Percentiles rank a stretch among this genome's conserved stretches.
These are phyloP conservation scores for Caracal caracal DNA, from an alignment of 2,113 vertebrate genomes.

Conservation along the genomic window DNA sequence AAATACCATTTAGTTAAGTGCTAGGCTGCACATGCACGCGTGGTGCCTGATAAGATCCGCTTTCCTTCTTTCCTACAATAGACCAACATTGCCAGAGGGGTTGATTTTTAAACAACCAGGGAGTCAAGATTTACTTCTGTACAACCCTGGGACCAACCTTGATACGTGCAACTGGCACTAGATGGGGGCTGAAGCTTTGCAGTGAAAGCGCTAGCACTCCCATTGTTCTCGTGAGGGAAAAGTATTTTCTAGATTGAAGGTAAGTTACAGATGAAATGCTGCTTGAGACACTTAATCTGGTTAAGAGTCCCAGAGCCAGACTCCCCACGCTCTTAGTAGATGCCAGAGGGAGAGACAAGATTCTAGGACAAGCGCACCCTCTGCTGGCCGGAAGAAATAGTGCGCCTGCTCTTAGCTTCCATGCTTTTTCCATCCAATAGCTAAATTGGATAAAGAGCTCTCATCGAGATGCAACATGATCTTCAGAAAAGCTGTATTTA, in stretches of 20 bases:
- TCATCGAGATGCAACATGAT: background rate
- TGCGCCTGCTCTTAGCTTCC: no score
- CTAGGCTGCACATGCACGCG: background rate
- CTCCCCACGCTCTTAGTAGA: background rate
- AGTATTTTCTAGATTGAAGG: background rate
- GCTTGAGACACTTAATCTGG: background rate
- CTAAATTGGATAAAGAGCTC: background rate
- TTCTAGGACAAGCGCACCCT: background rate
- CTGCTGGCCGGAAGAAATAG: conserved; percentile 40
- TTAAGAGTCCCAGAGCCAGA: background rate
- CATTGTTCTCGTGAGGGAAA: background rate
- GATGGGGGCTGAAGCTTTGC: background rate
- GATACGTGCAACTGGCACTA: background rate
- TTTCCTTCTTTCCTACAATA: background rate
- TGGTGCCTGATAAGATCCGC: background rate
- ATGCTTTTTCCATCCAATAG: background rate
- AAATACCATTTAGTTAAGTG: background rate
- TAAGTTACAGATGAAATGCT: background rate
- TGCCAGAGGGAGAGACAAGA: background rate
- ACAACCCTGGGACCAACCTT: background rate
- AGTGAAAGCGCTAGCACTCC: background rate
- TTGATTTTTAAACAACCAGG: background rate
- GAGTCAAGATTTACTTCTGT: background rate
- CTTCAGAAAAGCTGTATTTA: conserved; percentile 46
- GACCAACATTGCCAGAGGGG: background rate